Conservation (phyloP, 2,888 invertebrate species). For the Leptura quadrifasciata region DNA sequence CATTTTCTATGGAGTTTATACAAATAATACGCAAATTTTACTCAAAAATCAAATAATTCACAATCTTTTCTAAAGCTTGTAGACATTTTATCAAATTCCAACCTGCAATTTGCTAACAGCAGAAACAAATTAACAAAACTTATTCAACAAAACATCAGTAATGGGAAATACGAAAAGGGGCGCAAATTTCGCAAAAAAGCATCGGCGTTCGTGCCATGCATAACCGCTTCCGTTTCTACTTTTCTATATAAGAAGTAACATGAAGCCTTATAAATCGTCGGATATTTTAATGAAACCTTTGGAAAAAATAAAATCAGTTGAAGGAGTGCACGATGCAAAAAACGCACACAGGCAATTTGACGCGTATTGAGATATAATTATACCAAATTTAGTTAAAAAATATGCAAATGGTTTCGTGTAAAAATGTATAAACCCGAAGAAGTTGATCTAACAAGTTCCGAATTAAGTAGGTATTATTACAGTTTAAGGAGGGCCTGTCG, state of each 20-base stretch:
- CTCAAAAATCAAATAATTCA: too few relatives aligned
- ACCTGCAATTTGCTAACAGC: too few relatives aligned
- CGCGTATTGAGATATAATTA: slow-evolving; percentile 13
- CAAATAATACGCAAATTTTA: too few relatives aligned
- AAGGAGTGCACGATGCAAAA: neutral
- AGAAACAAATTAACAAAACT: too few relatives aligned
- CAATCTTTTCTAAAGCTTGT: too few relatives aligned
- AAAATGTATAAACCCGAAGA: slow-evolving; percentile 6
- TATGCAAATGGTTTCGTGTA: slow-evolving; percentile 16
- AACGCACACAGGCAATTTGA: neutral
- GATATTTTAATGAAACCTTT: neutral
- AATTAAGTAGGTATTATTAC: neutral
- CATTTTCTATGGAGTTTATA: too few relatives aligned
- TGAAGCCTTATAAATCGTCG: neutral
- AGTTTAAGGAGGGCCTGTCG: neutral
- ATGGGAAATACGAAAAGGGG: too few relatives aligned
- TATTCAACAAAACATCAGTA: too few relatives aligned
- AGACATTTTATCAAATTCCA: too few relatives aligned
- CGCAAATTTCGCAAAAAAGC: neutral
- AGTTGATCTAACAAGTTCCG: slow-evolving; percentile 6
- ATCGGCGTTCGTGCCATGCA: neutral
- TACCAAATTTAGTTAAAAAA: neutral
- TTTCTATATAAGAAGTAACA: neutral
- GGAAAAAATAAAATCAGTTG: neutral
- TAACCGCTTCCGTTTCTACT: neutral